Evolutionary conservation across 2,797 vertebrate genomes (phyloP).

Genomic region (Emydoidea blandingii): DNA sequence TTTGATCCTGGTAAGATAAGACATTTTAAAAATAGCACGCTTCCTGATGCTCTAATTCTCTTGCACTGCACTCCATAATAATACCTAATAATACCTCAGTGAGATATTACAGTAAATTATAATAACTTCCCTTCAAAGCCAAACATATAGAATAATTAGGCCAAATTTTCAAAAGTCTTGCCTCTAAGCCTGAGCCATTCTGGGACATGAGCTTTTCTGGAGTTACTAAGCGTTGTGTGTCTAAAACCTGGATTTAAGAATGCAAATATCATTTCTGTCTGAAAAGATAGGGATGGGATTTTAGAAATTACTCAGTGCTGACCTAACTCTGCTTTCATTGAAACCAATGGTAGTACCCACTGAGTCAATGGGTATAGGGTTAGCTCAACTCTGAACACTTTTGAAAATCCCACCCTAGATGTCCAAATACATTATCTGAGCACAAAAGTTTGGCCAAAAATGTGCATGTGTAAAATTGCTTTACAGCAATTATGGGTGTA

Average conservation of each 20-base stretch:
- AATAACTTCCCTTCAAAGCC: background rate
- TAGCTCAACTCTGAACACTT: background rate
- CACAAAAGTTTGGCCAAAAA: background rate
- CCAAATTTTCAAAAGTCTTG: background rate
- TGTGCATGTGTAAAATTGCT: background rate
- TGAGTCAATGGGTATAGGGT: background rate
- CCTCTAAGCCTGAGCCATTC: background rate
- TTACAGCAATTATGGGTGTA: background rate
- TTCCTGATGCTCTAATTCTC: background rate
- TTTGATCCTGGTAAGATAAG: background rate
- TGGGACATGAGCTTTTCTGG: background rate
- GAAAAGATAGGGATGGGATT: background rate
- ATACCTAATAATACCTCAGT: background rate
- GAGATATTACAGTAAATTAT: background rate
- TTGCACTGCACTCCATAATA: background rate
- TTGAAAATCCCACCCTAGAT: background rate
- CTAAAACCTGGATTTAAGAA: background rate
- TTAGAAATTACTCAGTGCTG: background rate
- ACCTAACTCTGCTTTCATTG: background rate
- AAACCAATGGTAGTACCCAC: background rate
- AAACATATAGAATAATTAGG: background rate
- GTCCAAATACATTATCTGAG: background rate
- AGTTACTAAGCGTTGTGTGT: accelerated
- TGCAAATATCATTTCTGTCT: background rate
- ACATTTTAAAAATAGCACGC: background rate